phyloP scores from a whole-genome alignment of 2,113 vertebrate genomes.

The Muntiacus reevesi region DNA sequence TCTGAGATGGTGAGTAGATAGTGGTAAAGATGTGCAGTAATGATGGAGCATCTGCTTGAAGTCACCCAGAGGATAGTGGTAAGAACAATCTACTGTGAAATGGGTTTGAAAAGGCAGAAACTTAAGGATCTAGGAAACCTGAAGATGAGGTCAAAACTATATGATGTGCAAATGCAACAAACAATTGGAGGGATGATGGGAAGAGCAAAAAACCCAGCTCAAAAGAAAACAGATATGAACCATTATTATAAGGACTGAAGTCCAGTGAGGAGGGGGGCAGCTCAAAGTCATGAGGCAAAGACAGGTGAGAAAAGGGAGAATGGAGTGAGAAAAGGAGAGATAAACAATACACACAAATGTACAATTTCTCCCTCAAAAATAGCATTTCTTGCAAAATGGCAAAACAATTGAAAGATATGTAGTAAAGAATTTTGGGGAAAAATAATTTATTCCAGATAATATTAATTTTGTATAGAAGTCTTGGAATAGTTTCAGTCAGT shows the following conservation, averaged over 20 bases:
- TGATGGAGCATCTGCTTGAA: neutral
- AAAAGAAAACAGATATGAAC: neutral
- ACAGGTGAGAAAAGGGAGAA: neutral
- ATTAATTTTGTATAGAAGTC: neutral
- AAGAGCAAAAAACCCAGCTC: neutral
- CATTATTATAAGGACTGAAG: neutral
- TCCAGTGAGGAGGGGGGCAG: neutral
- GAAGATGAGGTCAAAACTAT: neutral
- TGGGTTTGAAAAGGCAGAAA: neutral
- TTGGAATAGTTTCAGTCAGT: neutral
- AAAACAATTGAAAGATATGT: neutral
- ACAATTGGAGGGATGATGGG: neutral
- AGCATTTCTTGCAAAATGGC: neutral
- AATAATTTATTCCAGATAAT: neutral
- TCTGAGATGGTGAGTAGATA: neutral
- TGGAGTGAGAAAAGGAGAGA: neutral
- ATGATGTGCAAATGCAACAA: neutral
- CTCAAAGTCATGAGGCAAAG: neutral
- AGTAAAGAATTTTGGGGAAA: neutral
- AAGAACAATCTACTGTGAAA: neutral
- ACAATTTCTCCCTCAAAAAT: neutral
- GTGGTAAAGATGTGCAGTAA: neutral
- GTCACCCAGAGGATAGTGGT: neutral
- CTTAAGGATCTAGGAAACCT: neutral
- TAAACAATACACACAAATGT: neutral